These are phyloP conservation scores for Microcebus griseorufus DNA, from an alignment of 2,113 vertebrate genomes.

Conservation along the genomic window DNA sequence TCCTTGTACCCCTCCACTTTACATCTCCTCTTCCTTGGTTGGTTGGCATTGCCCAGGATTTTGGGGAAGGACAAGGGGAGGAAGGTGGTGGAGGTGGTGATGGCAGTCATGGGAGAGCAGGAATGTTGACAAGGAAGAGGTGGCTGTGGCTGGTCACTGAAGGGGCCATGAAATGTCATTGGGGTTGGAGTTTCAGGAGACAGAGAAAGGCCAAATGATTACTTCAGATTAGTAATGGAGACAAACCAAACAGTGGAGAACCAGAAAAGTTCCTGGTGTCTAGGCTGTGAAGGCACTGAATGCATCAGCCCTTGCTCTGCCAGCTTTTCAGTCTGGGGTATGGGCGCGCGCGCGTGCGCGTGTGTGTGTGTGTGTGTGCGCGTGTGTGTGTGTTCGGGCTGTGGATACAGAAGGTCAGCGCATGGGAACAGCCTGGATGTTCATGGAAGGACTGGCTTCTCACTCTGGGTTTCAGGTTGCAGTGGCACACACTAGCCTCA, in stretches of 20 bases:
- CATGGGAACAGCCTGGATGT: neutral
- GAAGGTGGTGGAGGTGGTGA: neutral
- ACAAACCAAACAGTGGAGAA: neutral
- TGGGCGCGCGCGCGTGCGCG: neutral
- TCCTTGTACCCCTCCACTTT: neutral
- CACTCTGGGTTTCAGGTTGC: neutral
- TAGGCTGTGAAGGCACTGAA: neutral
- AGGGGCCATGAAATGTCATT: neutral
- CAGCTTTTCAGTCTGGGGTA: neutral
- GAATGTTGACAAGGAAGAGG: constrained; percentile 39
- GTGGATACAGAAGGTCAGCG: neutral
- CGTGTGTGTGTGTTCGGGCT: no score
- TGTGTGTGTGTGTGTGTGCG: neutral
- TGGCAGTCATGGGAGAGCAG: neutral
- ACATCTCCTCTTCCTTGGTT: no score
- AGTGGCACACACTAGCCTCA: neutral
- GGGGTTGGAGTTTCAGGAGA: constrained; percentile 42
- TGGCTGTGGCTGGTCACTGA: constrained; percentile 37
- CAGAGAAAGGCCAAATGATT: neutral
- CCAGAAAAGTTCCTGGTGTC: constrained; percentile 29
- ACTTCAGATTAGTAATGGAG: constrained; percentile 18
- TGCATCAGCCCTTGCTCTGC: neutral
- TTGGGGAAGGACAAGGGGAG: neutral
- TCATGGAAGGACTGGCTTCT: neutral
- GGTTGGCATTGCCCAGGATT: neutral